These are phyloP conservation scores for Strigamia maritima DNA, from an alignment of 2,888 invertebrate species.

Conservation along the genomic window DNA sequence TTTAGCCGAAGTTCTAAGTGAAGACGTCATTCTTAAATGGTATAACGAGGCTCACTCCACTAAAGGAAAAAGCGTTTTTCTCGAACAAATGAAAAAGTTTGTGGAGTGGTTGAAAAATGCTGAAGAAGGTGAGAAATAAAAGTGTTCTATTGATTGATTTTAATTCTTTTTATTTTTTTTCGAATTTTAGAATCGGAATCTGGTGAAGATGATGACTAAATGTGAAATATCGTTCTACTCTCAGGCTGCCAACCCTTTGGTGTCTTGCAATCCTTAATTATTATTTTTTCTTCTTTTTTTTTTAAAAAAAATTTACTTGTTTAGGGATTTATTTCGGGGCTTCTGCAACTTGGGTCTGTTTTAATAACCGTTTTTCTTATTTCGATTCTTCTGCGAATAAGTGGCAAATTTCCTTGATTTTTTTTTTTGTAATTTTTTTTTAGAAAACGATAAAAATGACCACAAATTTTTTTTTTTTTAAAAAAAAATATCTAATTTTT, in stretches of 20 bases:
- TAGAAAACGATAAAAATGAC: background rate
- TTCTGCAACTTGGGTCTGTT: background rate
- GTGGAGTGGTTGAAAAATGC: conserved; percentile 96
- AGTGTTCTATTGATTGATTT: too few relatives aligned
- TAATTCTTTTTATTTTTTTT: background rate
- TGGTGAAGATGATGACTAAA: conserved; percentile 57
- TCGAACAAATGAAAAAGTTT: conserved; percentile 97
- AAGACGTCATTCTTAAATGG: conserved; percentile 94
- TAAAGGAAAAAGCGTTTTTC: conserved; percentile 96
- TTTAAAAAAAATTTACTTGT: background rate
- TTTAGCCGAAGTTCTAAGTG: conserved; percentile 82
- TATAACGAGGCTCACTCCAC: conserved; percentile 87
- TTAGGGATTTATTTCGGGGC: background rate
- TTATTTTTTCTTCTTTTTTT: background rate
- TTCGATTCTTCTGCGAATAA: background rate
- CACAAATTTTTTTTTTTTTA: background rate
- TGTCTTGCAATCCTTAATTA: background rate
- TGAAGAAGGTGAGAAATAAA: conserved; percentile 67
- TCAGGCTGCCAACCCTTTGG: background rate
- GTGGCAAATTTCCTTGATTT: background rate
- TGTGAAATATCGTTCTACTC: background rate
- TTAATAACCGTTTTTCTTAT: background rate
- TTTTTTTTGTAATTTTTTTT: background rate
- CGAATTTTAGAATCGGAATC: conserved; percentile 55
- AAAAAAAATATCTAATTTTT: background rate